Base-by-base conservation (phyloP, 2,888 invertebrate species). In the Cylindroiulus punctatus region DNA sequence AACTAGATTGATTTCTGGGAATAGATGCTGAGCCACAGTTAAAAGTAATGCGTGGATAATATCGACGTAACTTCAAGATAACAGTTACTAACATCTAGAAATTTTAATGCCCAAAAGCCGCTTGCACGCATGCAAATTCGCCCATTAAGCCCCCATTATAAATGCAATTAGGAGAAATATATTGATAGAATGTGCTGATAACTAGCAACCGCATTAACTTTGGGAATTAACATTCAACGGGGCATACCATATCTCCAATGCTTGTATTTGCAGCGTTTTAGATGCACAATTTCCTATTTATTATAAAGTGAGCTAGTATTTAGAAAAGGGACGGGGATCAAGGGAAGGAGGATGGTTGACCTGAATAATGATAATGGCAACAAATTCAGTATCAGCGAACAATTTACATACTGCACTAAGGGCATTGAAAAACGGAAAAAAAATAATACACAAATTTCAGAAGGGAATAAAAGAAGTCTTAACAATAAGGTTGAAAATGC, bases 371-470 rank as follows among this genome's bases (percentile, higher is more conserved):
- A 65, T 65, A 65, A 65, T 26, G 65, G 65, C 26, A 65, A 19
- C 65, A 65, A 65, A 26, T 22, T 65, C 65, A 26, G 26, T 10
- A 65, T 22, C 26, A 65, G 65, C 65, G 65, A n/a, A 65, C 65
- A 65, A 65, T 65, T 65, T 65, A 26, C 26, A 65, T 65, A 26
- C 65, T 65, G 65, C 26, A 52, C 7, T n/a, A n/a, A 12, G 52
- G n/a, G 52, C 19, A 65, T 65, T 65, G 65, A 65, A 65, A 65
- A 26, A 65, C 22, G 65, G 26, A 26, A 52, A 65, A 65, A 65
- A 65, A 65, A 65, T 65, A 65, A 65, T 65, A 65, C 22, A 65
- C 65, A 65, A 65, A 65, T 65, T 65, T 65, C 65, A 65, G 65
- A 65, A 65, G 7, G 26, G 65, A 65, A 65, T 65, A 65, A 65